phyloP scores from a whole-genome alignment of 2,888 invertebrate genomes.

The Rhogogaster chlorosoma region DNA sequence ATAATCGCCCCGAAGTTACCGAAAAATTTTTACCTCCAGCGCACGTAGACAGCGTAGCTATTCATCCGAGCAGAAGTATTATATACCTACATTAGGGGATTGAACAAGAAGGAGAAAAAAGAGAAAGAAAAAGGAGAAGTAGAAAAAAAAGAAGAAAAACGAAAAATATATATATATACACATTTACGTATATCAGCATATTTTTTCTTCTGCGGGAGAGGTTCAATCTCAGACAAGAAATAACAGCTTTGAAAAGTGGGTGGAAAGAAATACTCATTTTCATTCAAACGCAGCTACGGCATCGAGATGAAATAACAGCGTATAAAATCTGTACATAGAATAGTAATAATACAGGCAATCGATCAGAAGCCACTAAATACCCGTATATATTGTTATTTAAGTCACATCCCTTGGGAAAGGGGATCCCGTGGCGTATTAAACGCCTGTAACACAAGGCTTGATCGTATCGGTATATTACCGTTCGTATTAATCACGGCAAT shows the following conservation, averaged over 20 bases:
- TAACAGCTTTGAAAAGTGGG: not conserved
- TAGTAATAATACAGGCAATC: conserved; percentile 2
- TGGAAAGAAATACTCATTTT: not conserved
- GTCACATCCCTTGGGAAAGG: conserved; percentile 30
- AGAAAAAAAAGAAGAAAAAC: not conserved
- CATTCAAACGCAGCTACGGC: not conserved
- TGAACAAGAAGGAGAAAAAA: not conserved
- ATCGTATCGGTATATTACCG: not conserved
- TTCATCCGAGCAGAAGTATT: conserved; percentile 3
- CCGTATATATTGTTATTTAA: conserved; percentile 33
- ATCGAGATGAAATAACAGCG: not conserved
- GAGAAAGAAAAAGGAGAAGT: not conserved
- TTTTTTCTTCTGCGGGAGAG: not conserved
- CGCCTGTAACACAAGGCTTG: not conserved
- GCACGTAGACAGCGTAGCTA: conserved; percentile 3
- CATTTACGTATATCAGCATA: not conserved
- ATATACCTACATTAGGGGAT: not conserved
- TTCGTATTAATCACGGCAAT: not conserved
- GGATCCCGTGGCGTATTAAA: not conserved
- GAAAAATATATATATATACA: not conserved
- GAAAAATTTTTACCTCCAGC: conserved; percentile 17
- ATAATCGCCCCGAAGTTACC: not conserved
- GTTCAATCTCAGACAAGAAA: not conserved
- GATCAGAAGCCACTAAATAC: conserved; percentile 31
- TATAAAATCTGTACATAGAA: not conserved